Evolutionary conservation across 1,140 invertebrate species (phyloP).

Genomic region (Drosophila rufa): DNA sequence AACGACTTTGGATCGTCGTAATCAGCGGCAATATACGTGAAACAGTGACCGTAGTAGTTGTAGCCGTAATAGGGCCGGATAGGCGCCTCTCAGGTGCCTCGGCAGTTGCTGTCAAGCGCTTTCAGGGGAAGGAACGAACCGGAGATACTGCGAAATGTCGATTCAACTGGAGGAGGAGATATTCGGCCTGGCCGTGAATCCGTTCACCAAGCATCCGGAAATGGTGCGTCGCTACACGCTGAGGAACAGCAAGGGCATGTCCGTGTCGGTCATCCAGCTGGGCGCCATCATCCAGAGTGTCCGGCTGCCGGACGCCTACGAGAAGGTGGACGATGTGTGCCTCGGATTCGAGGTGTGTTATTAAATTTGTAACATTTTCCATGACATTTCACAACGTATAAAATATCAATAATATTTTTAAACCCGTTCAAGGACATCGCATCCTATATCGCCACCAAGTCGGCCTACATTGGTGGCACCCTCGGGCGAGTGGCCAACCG

Average conservation of each 20-base stretch:
- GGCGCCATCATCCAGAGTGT: conserved; percentile 92
- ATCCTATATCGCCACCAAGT: conserved; percentile 76
- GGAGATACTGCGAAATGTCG: conserved; percentile 42
- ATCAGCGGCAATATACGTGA: conserved; percentile 15
- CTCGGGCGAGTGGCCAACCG: conserved; percentile 96
- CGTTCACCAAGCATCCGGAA: conserved; percentile 79
- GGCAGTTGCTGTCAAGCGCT: conserved; percentile 56
- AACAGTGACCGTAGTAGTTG: conserved; percentile 17
- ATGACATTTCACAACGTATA: neutral
- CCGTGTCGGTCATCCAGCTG: conserved; percentile 89
- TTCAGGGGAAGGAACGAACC: conserved; percentile 33
- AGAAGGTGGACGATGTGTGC: conserved; percentile 89
- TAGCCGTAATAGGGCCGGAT: conserved; percentile 1
- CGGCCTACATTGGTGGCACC: conserved; percentile 94
- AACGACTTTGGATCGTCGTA: conserved; percentile 53
- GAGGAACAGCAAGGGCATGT: conserved; percentile 87
- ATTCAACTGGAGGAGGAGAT: conserved; percentile 67
- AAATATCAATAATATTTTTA: neutral
- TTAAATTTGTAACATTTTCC: too few species aligned
- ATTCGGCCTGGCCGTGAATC: conserved; percentile 70
- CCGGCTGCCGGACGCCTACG: conserved; percentile 90
- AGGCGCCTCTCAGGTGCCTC: conserved; percentile 35
- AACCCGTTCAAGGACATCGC: conserved; percentile 86
- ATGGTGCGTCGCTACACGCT: conserved; percentile 87
- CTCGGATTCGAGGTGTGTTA: conserved; percentile 89